These are phyloP conservation scores for Bellardia pandia DNA, from an alignment of 2,888 invertebrate species.

Conservation along the genomic window DNA sequence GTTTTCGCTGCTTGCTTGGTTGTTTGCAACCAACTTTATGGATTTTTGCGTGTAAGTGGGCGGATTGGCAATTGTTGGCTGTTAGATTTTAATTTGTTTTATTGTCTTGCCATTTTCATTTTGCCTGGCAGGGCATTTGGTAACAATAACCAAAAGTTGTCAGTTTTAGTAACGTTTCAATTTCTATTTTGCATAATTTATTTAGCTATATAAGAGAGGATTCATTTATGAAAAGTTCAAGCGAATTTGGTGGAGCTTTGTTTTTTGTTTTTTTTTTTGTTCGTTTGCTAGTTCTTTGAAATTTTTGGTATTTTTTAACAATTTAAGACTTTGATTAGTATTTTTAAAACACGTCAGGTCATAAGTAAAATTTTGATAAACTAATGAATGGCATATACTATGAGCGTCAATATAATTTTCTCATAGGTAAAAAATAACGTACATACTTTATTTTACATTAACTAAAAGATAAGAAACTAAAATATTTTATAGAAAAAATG, in stretches of 20 bases:
- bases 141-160: neutral
- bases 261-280: too few species aligned
- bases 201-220: neutral
- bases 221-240: neutral
- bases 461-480: too few species aligned
- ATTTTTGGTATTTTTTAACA: too few species aligned
- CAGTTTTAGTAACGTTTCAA: slow-evolving; percentile 25
- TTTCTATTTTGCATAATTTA: slow-evolving; percentile 20
- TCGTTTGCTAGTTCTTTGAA: too few species aligned
- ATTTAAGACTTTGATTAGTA: too few species aligned
- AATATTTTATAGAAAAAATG: too few species aligned
- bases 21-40: slow-evolving; percentile 19
- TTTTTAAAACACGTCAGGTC: too few species aligned
- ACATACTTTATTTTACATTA: too few species aligned
- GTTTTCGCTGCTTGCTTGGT: neutral
- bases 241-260: neutral
- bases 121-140: neutral
- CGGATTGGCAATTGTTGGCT: neutral
- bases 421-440: too few species aligned
- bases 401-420: too few species aligned
- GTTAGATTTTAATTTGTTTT: neutral
- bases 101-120: neutral
- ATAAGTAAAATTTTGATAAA: too few species aligned
- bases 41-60: slow-evolving; percentile 17
- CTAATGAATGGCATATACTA: too few species aligned